Percentiles rank a stretch among this genome's conserved stretches.
Conservation (phyloP, 2,113 vertebrate species). For the Scomber colias region DNA sequence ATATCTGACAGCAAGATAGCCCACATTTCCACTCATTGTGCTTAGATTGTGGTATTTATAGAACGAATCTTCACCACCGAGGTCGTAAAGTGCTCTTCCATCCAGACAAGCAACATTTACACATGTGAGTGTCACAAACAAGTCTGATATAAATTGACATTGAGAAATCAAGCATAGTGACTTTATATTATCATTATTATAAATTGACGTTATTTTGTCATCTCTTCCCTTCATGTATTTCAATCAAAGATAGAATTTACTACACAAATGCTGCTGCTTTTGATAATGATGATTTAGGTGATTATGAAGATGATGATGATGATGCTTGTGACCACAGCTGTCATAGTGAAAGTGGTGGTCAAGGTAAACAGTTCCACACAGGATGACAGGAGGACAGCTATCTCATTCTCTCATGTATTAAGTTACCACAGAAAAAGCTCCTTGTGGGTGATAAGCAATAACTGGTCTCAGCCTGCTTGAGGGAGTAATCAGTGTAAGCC, state of each 20-base stretch:
- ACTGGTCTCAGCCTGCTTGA: constrained; percentile 68
- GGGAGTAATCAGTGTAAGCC: not conserved
- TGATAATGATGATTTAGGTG: not conserved
- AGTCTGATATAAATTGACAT: not conserved
- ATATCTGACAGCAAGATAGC: not conserved
- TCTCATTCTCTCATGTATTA: constrained; percentile 22
- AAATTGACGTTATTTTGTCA: no score
- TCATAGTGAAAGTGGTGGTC: not conserved
- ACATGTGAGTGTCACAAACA: not conserved
- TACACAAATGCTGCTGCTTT: not conserved
- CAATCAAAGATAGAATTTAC: not conserved
- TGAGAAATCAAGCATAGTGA: not conserved
- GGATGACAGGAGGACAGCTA: constrained; percentile 1
- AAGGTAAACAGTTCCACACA: constrained; percentile 1
- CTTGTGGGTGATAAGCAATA: constrained; percentile 54
- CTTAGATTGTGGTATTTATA: constrained; percentile 38
- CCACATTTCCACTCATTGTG: constrained; percentile 39
- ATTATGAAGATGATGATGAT: not conserved
- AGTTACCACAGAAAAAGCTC: constrained; percentile 27
- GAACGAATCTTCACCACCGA: constrained; percentile 1
- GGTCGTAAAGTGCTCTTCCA: constrained; percentile 16
- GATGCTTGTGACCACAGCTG: not conserved
- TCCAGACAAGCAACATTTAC: constrained; percentile 4
- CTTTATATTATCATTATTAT: no score
- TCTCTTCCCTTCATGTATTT: no score